Percentiles rank a stretch among this genome's conserved stretches.
These are phyloP conservation scores for Athetis lepigone DNA, from an alignment of 2,888 invertebrate genomes.

Conservation along the genomic window DNA sequence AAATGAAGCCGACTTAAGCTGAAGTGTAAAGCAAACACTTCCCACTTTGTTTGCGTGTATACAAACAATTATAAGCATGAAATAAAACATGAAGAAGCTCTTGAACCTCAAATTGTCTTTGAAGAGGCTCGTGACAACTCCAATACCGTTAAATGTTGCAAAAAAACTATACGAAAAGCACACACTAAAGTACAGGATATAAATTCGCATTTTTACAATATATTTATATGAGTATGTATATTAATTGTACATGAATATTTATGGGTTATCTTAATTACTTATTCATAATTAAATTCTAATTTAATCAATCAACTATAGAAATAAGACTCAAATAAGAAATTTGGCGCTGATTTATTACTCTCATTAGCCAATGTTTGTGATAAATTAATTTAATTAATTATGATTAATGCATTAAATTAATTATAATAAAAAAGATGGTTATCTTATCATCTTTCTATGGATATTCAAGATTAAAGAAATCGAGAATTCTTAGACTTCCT, in stretches of 20 bases:
- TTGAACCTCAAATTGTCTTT: conserved; percentile 55
- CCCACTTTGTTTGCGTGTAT: conserved; percentile 74
- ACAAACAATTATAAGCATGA: conserved; percentile 73
- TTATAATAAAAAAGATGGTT: background rate
- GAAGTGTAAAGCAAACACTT: conserved; percentile 68
- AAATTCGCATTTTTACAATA: conserved; percentile 8
- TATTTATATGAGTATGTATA: background rate
- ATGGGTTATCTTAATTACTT: too few species aligned
- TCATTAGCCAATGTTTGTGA: too few species aligned
- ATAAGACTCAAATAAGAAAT: too few species aligned
- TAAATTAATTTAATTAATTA: conserved; percentile 10
- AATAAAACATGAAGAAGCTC: conserved; percentile 65
- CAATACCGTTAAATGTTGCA: conserved; percentile 66
- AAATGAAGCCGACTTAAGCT: conserved; percentile 33
- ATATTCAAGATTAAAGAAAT: conserved; percentile 6
- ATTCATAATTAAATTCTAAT: too few species aligned
- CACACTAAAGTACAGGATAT: conserved; percentile 8
- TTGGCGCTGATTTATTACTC: too few species aligned
- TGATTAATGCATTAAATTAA: conserved; percentile 28
- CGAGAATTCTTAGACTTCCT: conserved; percentile 5
- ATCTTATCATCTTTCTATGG: background rate
- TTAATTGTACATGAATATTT: too few species aligned
- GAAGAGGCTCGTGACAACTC: conserved; percentile 58
- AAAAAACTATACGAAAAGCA: conserved; percentile 10
- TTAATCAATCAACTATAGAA: too few species aligned